Conservation (phyloP, 2,888 invertebrate species). For the Lydus trimaculatus region DNA sequence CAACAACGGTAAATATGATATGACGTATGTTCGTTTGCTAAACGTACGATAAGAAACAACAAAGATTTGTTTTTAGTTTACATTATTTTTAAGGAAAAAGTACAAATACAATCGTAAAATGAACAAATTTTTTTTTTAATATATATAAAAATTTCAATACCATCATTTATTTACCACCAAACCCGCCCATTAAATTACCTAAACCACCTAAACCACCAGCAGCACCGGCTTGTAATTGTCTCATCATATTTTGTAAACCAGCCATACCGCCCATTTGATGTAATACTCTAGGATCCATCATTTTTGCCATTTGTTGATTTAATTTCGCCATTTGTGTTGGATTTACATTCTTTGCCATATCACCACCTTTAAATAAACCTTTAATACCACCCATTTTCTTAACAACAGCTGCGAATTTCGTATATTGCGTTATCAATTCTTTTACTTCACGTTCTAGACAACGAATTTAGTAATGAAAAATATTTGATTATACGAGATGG, state of each 20-base stretch:
- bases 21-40: too few species aligned
- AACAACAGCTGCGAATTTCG: slow-evolving; percentile 98
- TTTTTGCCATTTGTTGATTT: slow-evolving; percentile 99
- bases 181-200: slow-evolving; percentile 67
- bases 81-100: not conserved
- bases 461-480: slow-evolving; percentile 9
- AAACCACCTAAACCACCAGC: slow-evolving; percentile 64
- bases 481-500: not conserved
- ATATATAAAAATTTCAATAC: slow-evolving; percentile 18
- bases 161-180: slow-evolving; percentile 61
- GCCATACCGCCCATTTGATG: slow-evolving; percentile 98
- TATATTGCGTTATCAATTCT: slow-evolving; percentile 97
- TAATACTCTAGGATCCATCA: slow-evolving; percentile 99
- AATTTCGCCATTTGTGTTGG: slow-evolving; percentile 98
- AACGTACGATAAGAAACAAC: not conserved
- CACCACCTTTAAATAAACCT: slow-evolving; percentile 97
- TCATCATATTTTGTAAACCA: slow-evolving; percentile 97
- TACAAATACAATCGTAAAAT: not conserved
- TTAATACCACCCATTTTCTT: slow-evolving; percentile 99
- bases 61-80: not conserved
- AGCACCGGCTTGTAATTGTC: slow-evolving; percentile 80
- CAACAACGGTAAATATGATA: too few species aligned
- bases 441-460: slow-evolving; percentile 86
- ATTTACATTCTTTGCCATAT: slow-evolving; percentile 99
- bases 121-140: not conserved